Evolutionary conservation across 1,140 invertebrate genomes (phyloP), one percentile per base, ranked within the genome.

Genomic region (Tetramorium alpestre): DNA sequence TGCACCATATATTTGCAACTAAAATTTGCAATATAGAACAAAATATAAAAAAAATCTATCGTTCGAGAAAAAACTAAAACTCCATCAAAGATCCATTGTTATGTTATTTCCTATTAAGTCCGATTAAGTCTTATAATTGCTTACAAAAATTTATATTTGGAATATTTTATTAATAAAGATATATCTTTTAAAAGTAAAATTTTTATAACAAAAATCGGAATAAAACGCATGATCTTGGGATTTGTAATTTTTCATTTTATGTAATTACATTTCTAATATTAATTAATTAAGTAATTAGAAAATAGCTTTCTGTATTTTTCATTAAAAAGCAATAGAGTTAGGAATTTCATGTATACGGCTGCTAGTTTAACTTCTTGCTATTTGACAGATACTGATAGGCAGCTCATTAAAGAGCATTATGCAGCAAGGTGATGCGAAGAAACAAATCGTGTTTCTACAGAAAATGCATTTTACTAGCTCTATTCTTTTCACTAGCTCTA

Each of bases 331-430:
- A 16, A 10, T n/a, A 54, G 18, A n/a, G 22, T 38, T n/a, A 38
- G 28, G 18, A 72, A 56, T 72, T 72, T 72, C 49, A 72, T 0
- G 3, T 47, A 28, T 28, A 44, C 11, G 16, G 8, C 28, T 16
- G 16, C 5, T 69, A 69, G 44, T 44, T 67, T 41, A 49, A 28
- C 3, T 51, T 51, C 1, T 38, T 56, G 16, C 28, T 56, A 72
- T 69, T 47, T 69, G 65, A 69, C 22, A 69, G 22, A 18, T 72
- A 6, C 10, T 54, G 28, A 54, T 72, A 54, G 49, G 28, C 28
- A 33, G 70, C 49, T 73, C 25, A 38, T 54, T 72, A 72, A 33
- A 72, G 49, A n/a, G 8, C 28, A 72, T 72, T 73, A 72, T 72
- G n/a, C 28, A 1, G 49, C 28, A 49, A 47, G 25, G 10, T n/a